Evolutionary conservation across 2,113 vertebrate genomes (phyloP), one percentile per base, ranked within the genome.

Genomic region (Neolamprologus brichardi): DNA sequence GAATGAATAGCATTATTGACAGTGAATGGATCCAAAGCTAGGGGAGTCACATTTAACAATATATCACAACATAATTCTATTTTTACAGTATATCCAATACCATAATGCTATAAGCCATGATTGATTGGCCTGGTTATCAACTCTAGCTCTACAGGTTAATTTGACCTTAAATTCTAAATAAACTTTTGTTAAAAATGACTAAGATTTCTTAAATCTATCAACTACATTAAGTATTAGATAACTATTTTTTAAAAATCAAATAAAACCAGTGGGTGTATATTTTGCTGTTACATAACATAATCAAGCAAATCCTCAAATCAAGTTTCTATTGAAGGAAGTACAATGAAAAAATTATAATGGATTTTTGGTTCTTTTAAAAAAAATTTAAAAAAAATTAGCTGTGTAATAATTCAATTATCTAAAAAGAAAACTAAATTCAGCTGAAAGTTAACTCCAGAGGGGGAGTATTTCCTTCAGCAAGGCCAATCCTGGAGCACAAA

Each of bases 321-420:
- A 23, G 18, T 25, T 72, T 72, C 20, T 25, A 25, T 41, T 72
- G 37, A 25, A 72, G 64, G 7, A 70, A 15, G 37, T 72, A 15
- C 37, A 72, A 44, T 72, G 8, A 41, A 44, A 44, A 44, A 25
- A 72, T 41, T 41, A 23, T 25, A 72, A 72, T 25, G 20, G 20
- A 9, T 25, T 23, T 44, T 70, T 2, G 1, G 64, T 41, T 41
- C 4, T 64, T 64, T 20, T 0, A 25, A 53, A 6, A 1, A 13
- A 7, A 56, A 8, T 4, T 4, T 0, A 2, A 2, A 10, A 54
- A 13, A 3, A 7, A 14, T 1, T 70, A 2, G 20, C 4, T 30
- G 25, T 12, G 44, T 51, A 30, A 51, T 32, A 28, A 25, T 77
- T 77, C 25, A 32, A n/a, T 77, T 44, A 49, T 77, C 44, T 51